Conservation (phyloP, 2,113 vertebrate genomes). For the Stictonetta naevosa region DNA sequence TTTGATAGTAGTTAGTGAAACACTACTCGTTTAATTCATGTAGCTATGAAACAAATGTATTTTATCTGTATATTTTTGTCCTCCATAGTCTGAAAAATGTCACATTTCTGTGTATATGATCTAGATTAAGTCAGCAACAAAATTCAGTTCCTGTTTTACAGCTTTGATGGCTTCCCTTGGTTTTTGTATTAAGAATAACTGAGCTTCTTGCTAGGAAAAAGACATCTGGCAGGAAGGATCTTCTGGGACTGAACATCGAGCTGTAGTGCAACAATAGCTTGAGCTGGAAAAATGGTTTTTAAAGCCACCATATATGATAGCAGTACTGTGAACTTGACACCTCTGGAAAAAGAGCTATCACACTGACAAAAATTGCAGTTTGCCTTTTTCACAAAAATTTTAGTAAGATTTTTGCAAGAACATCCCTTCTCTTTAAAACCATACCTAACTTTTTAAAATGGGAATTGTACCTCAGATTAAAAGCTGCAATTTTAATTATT, state of each 20-base stretch:
- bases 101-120: not conserved
- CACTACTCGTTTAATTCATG: not conserved
- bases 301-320: not conserved
- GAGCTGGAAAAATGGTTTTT: not conserved
- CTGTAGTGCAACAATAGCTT: not conserved
- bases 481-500: not conserved
- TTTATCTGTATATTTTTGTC: not conserved
- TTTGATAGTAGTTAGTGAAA: not conserved
- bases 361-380: not conserved
- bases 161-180: not conserved
- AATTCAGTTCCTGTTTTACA: not conserved
- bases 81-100: not conserved
- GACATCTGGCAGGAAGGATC: not conserved
- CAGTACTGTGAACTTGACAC: not conserved
- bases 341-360: not conserved
- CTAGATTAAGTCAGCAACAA: not conserved
- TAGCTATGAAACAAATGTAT: not conserved
- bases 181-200: not conserved
- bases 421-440: not conserved
- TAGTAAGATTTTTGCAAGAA: not conserved
- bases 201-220: not conserved
- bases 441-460: not conserved
- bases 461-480: not conserved
- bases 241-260: not conserved
- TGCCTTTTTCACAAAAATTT: not conserved